Base-by-base conservation (phyloP, 2,113 vertebrate genomes). In the Pedetes capensis region DNA sequence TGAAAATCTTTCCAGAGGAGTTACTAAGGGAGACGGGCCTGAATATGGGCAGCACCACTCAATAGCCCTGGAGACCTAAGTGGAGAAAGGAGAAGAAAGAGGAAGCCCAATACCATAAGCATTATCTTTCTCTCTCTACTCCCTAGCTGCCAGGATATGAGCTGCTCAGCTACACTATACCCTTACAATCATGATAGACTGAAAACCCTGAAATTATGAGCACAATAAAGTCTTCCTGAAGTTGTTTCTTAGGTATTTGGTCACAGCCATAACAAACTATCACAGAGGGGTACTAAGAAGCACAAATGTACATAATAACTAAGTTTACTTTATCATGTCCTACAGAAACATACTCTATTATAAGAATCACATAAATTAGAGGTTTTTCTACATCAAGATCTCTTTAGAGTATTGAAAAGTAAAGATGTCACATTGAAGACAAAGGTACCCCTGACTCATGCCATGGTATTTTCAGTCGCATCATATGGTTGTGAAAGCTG, bases 141-240 rank as follows among this genome's bases (percentile, higher is more conserved):
- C 51, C n/a, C 37, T 3, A 18, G 63, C 1, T 11, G 37, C 1
- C 12, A 0, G 32, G 49, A 20, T 32, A 7, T 27, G 25, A 57
- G 9, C 17, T 44, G n/a, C 7, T 44, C 18, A 34, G 16, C 39
- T 51, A 6, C 13, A 16, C 6, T 11, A 32, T 27, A 22, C 27
- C 3, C 9, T 34, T 18, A n/a, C 7, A 59, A 1, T 3, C 29
- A 3, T 1, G 25, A 11, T 47, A 32, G 4, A 3, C 6, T 44
- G 18, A 72, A 29, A 20, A 5, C 44, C 49, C 44, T 75, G 72
- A 72, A 27, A 10, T 3, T 18, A 37, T 71, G 27, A 69, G 9
- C 9, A 18, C 12, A 27, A 55, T 11, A 71, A 17, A n/a, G n/a
- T 42, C 27, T 39, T 69, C 25, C n/a, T 44, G 53, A 22, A 55